Evolutionary conservation across 2,797 vertebrate genomes (phyloP).

Genomic region (Tadarida brasiliensis): DNA sequence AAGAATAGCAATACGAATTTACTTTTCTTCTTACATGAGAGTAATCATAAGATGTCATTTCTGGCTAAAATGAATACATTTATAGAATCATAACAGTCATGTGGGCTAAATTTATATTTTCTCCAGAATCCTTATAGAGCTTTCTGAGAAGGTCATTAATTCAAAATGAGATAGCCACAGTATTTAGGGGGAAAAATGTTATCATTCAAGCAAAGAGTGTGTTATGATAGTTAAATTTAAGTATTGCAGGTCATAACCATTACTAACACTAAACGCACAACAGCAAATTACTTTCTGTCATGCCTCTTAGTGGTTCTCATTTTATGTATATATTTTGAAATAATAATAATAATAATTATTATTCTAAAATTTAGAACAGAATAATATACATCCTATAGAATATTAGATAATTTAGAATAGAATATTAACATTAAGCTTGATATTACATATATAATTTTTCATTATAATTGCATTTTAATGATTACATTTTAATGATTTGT

Average conservation of each 20-base stretch:
- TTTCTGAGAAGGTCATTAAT: slow-evolving; percentile 19
- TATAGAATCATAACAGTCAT: background rate
- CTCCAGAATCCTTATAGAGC: background rate
- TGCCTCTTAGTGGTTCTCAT: slow-evolving; percentile 26
- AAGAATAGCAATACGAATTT: slow-evolving; percentile 1
- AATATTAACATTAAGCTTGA: slow-evolving; percentile 49
- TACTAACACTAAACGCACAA: background rate
- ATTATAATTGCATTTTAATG: background rate
- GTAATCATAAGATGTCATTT: slow-evolving; percentile 8
- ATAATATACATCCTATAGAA: slow-evolving; percentile 7
- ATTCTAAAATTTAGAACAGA: slow-evolving; percentile 59
- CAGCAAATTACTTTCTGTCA: background rate
- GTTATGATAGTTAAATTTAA: slow-evolving; percentile 7
- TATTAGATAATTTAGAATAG: background rate
- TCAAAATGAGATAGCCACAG: slow-evolving; percentile 44
- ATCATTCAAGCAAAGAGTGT: slow-evolving; percentile 12
- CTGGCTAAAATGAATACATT: slow-evolving; percentile 26
- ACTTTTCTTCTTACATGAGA: slow-evolving; percentile 6
- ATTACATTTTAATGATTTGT: slow-evolving; percentile 42
- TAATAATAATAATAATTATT: background rate
- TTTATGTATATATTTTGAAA: background rate
- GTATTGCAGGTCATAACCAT: background rate
- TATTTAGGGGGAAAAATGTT: slow-evolving; percentile 16
- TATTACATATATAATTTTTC: slow-evolving; percentile 35
- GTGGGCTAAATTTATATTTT: slow-evolving; percentile 50